Evolutionary conservation across 2,113 vertebrate species (phyloP).

Genomic region (Noturus placidus): DNA sequence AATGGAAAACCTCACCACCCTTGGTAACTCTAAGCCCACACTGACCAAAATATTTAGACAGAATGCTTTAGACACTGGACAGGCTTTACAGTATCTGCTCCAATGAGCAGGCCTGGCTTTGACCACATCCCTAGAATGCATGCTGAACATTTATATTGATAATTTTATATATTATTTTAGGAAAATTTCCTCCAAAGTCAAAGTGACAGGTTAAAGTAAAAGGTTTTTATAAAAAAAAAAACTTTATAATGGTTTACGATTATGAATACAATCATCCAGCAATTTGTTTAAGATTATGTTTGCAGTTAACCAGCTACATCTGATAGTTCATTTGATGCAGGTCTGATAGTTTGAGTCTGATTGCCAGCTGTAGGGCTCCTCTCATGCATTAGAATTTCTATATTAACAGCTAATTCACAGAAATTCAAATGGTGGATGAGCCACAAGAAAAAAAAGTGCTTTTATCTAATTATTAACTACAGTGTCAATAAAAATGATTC

Average conservation of each 20-base stretch:
- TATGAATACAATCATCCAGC: background rate
- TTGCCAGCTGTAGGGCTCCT: too few relatives aligned
- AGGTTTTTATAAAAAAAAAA: background rate
- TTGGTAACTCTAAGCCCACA: background rate
- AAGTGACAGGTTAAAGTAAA: background rate
- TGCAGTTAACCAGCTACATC: background rate
- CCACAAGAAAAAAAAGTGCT: too few relatives aligned
- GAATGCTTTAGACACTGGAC: background rate
- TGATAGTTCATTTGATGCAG: too few relatives aligned
- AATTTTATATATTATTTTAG: background rate
- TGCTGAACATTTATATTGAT: background rate
- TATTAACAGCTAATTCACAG: too few relatives aligned
- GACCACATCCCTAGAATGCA: background rate
- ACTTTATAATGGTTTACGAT: background rate
- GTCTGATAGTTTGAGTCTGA: too few relatives aligned
- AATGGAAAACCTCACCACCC: constrained; percentile 15
- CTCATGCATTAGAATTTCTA: too few relatives aligned
- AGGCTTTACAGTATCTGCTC: background rate
- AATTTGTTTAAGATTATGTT: background rate
- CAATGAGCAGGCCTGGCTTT: background rate
- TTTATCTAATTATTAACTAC: too few relatives aligned
- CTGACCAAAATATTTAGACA: background rate
- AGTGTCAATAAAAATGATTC: too few relatives aligned
- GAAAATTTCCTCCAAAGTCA: background rate
- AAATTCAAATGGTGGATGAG: too few relatives aligned